These are phyloP conservation scores for Smutsia temminckii DNA, from an alignment of 2,797 vertebrate genomes.

Conservation along the genomic window DNA sequence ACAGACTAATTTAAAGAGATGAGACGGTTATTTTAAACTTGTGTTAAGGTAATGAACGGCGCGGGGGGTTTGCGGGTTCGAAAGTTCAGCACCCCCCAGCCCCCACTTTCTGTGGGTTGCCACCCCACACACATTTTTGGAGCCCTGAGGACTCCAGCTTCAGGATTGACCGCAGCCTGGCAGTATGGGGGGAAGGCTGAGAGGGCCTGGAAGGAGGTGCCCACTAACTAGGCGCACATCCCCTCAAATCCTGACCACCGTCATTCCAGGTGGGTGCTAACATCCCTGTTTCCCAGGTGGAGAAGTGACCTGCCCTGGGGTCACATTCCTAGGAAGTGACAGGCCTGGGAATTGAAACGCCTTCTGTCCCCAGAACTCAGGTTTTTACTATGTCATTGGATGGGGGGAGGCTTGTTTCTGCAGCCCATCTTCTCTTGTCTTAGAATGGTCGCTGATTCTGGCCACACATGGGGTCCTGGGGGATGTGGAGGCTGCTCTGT, in stretches of 20 bases:
- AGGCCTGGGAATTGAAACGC: not conserved
- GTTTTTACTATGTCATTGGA: not conserved
- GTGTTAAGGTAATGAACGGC: slow-evolving; percentile 88
- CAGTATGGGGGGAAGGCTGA: not conserved
- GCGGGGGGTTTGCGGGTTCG: slow-evolving; percentile 82
- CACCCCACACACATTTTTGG: not conserved
- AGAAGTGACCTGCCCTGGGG: slow-evolving; percentile 7
- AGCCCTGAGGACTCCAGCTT: not conserved
- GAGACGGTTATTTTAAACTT: slow-evolving; percentile 93
- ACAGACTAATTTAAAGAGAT: slow-evolving; percentile 91
- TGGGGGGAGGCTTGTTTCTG: not conserved
- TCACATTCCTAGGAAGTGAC: not conserved
- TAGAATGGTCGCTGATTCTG: not conserved
- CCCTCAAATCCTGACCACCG: not conserved
- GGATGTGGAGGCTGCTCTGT: not conserved
- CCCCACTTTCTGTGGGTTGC: slow-evolving; percentile 16
- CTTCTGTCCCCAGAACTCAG: not conserved
- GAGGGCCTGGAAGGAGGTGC: not conserved
- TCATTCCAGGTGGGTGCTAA: not conserved
- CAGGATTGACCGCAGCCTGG: not conserved
- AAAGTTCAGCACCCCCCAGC: slow-evolving; percentile 81
- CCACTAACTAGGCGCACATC: not conserved
- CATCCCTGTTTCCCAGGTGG: not conserved
- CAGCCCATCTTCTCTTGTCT: not conserved
- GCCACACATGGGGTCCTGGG: not conserved